A percentile compares a stretch with the other conserved stretches of the same genome.
These are phyloP conservation scores for Drosophila suboccidentalis DNA, from an alignment of 2,888 invertebrate species.

Conservation along the genomic window DNA sequence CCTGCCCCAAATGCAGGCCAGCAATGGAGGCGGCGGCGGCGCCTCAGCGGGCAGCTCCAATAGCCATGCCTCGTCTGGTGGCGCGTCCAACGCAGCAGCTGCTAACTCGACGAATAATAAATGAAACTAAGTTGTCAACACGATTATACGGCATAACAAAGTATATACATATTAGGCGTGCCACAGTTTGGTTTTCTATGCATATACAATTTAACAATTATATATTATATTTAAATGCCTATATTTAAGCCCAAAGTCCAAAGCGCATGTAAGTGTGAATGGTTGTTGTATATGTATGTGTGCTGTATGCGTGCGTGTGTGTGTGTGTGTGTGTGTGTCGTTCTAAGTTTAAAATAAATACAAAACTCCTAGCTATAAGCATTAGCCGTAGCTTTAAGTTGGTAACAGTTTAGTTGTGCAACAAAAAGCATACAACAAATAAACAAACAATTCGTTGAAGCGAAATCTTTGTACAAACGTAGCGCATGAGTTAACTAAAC, in stretches of 20 bases:
- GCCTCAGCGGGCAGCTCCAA: conserved; percentile 27
- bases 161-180: conserved; percentile 29
- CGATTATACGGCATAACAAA: conserved; percentile 23
- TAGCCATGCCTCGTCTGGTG: conserved; percentile 37
- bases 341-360: conserved; percentile 38
- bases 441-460: conserved; percentile 46
- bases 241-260: conserved; percentile 76
- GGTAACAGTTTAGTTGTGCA: conserved; percentile 48
- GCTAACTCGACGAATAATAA: conserved; percentile 63
- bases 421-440: conserved; percentile 23
- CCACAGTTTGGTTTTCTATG: conserved; percentile 58
- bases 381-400: conserved; percentile 41
- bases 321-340: conserved; percentile 38
- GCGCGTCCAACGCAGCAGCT: conserved; percentile 32
- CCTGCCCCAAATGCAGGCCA: conserved; percentile 84
- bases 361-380: conserved; percentile 56
- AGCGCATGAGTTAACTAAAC: conserved; percentile 41
- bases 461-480: conserved; percentile 60
- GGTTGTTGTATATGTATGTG: conserved; percentile 46
- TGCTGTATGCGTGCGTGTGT: conserved; percentile 34
- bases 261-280: conserved; percentile 69
- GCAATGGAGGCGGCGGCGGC: conserved; percentile 10
- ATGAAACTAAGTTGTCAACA: conserved; percentile 53
- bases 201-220: conserved; percentile 52
- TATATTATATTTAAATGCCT: conserved; percentile 46